Conservation (phyloP, 1,140 invertebrate genomes). For the Dolichoris vasculosae region DNA sequence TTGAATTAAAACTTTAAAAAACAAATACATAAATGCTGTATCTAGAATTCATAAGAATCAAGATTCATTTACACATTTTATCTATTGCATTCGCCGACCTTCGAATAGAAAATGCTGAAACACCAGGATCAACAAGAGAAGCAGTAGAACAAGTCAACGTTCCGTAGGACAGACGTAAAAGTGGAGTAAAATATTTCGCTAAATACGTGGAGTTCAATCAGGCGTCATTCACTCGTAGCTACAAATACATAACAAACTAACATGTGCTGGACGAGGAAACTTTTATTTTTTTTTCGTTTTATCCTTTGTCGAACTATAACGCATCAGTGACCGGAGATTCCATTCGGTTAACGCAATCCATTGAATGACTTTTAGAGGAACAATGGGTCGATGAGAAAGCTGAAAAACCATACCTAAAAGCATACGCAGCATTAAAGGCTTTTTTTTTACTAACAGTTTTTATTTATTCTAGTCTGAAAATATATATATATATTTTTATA, state of each 20-base stretch:
- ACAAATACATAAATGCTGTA: background rate
- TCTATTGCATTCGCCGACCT: background rate
- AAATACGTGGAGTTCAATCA: conserved; percentile 61
- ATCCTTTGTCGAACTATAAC: conserved; percentile 4
- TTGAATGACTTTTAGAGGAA: conserved; percentile 57
- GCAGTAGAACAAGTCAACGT: conserved; percentile 34
- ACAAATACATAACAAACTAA: conserved; percentile 56
- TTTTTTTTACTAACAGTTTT: background rate
- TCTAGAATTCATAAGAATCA: conserved; percentile 11
- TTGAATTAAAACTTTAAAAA: background rate
- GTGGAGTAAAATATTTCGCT: conserved; percentile 49
- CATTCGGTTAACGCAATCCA: conserved; percentile 54
- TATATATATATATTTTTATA: background rate
- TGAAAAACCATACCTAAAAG: background rate
- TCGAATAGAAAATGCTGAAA: background rate
- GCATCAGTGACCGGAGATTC: conserved; percentile 40
- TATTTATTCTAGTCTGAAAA: background rate
- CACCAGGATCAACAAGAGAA: background rate
- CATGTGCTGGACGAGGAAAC: background rate
- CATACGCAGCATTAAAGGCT: background rate
- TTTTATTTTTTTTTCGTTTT: conserved; percentile 19
- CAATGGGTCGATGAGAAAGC: conserved; percentile 39
- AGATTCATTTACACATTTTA: background rate
- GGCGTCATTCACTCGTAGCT: conserved; percentile 57
- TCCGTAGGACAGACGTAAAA: conserved; percentile 7